Percentiles rank a stretch among this genome's conserved stretches.
Evolutionary conservation across 2,113 vertebrate species (phyloP).

Genomic region (Apistogramma diplotaenia): DNA sequence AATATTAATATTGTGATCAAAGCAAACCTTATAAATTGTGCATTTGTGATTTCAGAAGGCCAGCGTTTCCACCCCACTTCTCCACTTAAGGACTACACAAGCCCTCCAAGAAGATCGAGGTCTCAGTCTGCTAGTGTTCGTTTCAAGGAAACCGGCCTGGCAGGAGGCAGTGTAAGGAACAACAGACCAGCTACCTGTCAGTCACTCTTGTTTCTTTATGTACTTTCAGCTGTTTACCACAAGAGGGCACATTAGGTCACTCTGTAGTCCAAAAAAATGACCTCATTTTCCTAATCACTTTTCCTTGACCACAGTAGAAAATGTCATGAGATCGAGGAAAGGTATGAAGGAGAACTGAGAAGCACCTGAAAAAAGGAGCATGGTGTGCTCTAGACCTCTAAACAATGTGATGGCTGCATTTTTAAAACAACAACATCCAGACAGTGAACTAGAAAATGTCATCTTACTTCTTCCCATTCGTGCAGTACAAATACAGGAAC

Average conservation of each 20-base stretch:
- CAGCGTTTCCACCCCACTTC: slow-evolving; percentile 82
- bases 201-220: background rate
- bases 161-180: slow-evolving; percentile 76
- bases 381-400: background rate
- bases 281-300: background rate
- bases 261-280: background rate
- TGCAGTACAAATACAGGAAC: too few relatives aligned
- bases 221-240: slow-evolving; percentile 1
- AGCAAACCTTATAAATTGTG: background rate
- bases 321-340: background rate
- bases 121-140: slow-evolving; percentile 83
- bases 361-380: background rate
- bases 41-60: slow-evolving; percentile 72
- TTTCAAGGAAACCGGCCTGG: slow-evolving; percentile 75
- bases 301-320: background rate
- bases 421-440: background rate
- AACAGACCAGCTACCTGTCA: background rate
- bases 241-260: slow-evolving; percentile 12
- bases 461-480: background rate
- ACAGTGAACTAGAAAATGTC: background rate
- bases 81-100: slow-evolving; percentile 80
- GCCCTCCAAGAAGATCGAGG: slow-evolving; percentile 66
- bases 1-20: background rate
- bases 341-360: background rate
- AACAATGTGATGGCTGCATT: background rate